These are phyloP conservation scores for Sarcophaga carnaria DNA, from an alignment of 2,888 invertebrate genomes.

Conservation along the genomic window DNA sequence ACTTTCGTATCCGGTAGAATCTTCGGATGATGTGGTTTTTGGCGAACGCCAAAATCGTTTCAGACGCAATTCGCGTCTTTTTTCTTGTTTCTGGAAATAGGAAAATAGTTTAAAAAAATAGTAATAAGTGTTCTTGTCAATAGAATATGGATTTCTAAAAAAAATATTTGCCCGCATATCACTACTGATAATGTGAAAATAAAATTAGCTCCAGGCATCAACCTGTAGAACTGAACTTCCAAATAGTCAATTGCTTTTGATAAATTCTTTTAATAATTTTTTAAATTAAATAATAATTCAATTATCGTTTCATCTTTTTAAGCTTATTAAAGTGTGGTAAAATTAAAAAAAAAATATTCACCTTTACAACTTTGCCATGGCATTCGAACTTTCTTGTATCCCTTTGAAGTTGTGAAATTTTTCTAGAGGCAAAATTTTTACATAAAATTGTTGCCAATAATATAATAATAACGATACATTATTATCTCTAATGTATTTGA, in stretches of 20 bases:
- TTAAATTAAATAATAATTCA: too few relatives aligned
- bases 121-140: too few relatives aligned
- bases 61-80: slow-evolving; percentile 82
- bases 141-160: too few relatives aligned
- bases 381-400: slow-evolving; percentile 3
- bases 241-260: too few relatives aligned
- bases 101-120: not conserved
- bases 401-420: slow-evolving; percentile 8
- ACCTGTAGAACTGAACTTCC: too few relatives aligned
- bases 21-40: slow-evolving; percentile 82
- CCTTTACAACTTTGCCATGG: slow-evolving; percentile 8
- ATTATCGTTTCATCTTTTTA: too few relatives aligned
- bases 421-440: slow-evolving; percentile 14
- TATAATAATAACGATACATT: too few relatives aligned
- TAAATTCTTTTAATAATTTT: too few relatives aligned
- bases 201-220: too few relatives aligned
- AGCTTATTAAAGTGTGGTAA: not conserved
- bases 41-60: slow-evolving; percentile 82
- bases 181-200: too few relatives aligned
- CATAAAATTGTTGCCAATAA: not conserved
- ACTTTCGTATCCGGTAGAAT: slow-evolving; percentile 83
- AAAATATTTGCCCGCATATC: too few relatives aligned
- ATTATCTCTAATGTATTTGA: too few relatives aligned
- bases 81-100: slow-evolving; percentile 81
- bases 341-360: slow-evolving; percentile 25